Conservation (phyloP, 2,797 vertebrate species). For the Gephyroberyx darwinii region DNA sequence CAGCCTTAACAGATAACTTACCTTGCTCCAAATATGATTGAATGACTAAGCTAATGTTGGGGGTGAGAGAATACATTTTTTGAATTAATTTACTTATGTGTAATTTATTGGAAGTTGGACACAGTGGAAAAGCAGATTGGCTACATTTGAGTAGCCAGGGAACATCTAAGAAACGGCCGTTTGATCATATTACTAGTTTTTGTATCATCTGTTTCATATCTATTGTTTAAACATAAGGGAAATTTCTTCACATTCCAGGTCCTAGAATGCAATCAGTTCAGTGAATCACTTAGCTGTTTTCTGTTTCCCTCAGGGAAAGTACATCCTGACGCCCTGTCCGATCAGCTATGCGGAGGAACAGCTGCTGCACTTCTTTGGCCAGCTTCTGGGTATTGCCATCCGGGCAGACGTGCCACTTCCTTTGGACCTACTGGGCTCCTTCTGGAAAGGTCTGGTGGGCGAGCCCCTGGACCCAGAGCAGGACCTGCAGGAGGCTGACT, state of each 20-base stretch:
- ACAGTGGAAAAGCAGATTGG: background rate
- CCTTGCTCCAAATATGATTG: too few relatives aligned
- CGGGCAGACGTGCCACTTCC: constrained; percentile 96
- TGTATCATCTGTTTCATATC: background rate
- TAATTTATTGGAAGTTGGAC: background rate
- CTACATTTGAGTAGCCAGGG: background rate
- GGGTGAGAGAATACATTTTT: background rate
- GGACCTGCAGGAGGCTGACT: constrained; percentile 94
- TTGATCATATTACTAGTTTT: background rate
- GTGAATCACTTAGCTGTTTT: constrained; percentile 11
- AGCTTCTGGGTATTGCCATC: constrained; percentile 94
- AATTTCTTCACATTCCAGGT: background rate
- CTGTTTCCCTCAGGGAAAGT: constrained; percentile 87
- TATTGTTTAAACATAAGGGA: background rate
- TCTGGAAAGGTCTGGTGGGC: constrained; percentile 96
- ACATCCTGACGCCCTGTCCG: constrained; percentile 92
- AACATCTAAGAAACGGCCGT: background rate
- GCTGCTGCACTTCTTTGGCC: constrained; percentile 95
- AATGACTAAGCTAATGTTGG: background rate
- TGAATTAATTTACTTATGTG: background rate
- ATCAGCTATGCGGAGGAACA: constrained; percentile 97
- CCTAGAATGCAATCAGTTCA: background rate
- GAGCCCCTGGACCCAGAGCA: constrained; percentile 88
- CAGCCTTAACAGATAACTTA: too few relatives aligned
- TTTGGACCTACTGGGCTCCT: constrained; percentile 92